Conservation (phyloP, 2,797 vertebrate species). For the Pantherophis alleghaniensis region DNA sequence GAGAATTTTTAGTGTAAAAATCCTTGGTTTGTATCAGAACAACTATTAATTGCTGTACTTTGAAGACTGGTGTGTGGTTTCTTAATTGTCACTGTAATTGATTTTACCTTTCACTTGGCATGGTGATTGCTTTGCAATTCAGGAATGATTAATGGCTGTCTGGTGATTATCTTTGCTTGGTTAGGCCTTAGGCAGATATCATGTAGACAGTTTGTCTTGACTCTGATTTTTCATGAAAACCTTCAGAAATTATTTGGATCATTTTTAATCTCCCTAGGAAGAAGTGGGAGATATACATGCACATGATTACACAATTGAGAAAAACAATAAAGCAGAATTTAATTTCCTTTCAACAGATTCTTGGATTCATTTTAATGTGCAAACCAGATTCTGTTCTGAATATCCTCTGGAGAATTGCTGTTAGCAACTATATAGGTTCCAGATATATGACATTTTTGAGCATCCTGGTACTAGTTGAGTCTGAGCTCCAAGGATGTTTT, state of each 20-base stretch:
- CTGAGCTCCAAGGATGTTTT: not conserved
- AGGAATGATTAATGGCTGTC: constrained; percentile 65
- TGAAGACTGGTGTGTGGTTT: constrained; percentile 49
- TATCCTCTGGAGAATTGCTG: not conserved
- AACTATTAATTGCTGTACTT: constrained; percentile 48
- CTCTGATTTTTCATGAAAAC: constrained; percentile 51
- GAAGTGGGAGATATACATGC: not conserved
- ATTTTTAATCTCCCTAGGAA: constrained; percentile 16
- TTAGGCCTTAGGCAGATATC: constrained; percentile 29
- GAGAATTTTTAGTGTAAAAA: constrained; percentile 28
- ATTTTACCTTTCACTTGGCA: constrained; percentile 69
- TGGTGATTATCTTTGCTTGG: constrained; percentile 51
- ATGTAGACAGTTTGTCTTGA: constrained; percentile 48
- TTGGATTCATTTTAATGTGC: not conserved
- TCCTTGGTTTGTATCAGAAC: constrained; percentile 25
- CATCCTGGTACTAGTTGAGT: not conserved
- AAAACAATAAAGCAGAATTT: not conserved
- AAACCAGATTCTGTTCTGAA: not conserved
- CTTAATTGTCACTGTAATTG: constrained; percentile 67
- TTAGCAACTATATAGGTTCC: not conserved
- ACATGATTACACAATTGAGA: not conserved
- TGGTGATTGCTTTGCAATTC: constrained; percentile 61
- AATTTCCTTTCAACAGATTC: not conserved
- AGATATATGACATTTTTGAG: not conserved
- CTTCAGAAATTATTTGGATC: constrained; percentile 41